Base-by-base conservation (phyloP, 1,140 invertebrate genomes). In the Drosophila albomicans region DNA sequence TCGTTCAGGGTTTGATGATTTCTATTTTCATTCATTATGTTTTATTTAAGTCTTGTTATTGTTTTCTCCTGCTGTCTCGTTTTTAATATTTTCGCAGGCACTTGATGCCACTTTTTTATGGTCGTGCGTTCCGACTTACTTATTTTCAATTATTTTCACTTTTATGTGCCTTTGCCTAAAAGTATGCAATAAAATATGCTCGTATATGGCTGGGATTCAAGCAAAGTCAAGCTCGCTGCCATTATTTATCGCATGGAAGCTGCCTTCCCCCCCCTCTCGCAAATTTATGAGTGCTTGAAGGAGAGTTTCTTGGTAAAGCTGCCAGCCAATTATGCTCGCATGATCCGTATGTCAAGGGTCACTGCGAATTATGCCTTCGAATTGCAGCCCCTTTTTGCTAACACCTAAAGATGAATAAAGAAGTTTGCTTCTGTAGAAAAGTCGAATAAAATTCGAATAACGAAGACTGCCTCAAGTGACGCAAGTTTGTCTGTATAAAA, bases 141-240 rank as follows among this genome's bases (percentile, higher is more conserved):
- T 72, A 52, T 72, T 72, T 66, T 64, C 45, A 72, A 58, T 66
- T 66, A 66, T 66, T 43, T 25, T 38, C 11, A 15, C 15, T 56
- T 62, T 63, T 75, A 63, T 75, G 51, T 57, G 51, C 32, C 28
- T 8, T 15, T 11, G n/a, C 38, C 49, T 38, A 5, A 74, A 74
- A 74, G 48, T 69, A 69, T 7, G 66, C 35, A 57, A 70, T 75
- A 75, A 75, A 70, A 75, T 52, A 28, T 64, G 41, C n/a, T 13
- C n/a, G 41, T 43, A 67, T 45, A 63, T 38, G 51, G 28, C n/a
- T 28, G 54, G 54, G 32, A 38, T 8, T 7, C 32, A 57, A 41
- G 54, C 13, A 41, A 57, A 57, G 3, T 16, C 28, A 28, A 52
- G 32, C 30, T 52, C 5, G 51, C 51, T 6, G 51, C 51, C 49